A percentile compares a stretch with the other conserved stretches of the same genome.
These are phyloP conservation scores for Agelaius tricolor DNA, from an alignment of 2,113 vertebrate genomes.

Conservation along the genomic window DNA sequence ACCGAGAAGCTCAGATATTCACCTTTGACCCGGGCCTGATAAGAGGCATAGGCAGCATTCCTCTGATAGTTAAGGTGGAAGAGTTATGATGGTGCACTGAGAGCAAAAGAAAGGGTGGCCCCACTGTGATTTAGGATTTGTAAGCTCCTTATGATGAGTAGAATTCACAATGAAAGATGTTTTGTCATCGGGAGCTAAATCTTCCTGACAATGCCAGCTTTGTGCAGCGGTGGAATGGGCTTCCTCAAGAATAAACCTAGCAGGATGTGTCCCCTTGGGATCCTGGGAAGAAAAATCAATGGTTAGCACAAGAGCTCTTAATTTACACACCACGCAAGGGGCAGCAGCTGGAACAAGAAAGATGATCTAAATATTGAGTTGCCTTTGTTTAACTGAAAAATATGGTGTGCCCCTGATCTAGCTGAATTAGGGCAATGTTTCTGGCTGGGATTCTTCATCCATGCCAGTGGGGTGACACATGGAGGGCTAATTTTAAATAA, in stretches of 20 bases:
- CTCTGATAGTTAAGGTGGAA: conserved; percentile 55
- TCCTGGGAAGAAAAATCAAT: conserved; percentile 29
- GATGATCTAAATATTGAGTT: not conserved
- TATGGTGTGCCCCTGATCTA: not conserved
- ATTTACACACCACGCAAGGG: not conserved
- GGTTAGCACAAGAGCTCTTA: conserved; percentile 16
- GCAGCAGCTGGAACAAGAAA: not conserved
- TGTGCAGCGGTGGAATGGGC: not conserved
- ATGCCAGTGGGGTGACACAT: rapidly evolving
- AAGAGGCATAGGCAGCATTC: conserved; percentile 62
- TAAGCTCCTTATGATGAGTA: conserved; percentile 65
- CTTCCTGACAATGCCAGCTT: conserved; percentile 37
- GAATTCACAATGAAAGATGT: conserved; percentile 40
- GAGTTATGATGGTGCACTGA: conserved; percentile 25
- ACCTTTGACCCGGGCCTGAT: conserved; percentile 48
- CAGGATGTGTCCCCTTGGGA: conserved; percentile 13
- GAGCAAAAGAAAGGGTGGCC: conserved; percentile 25
- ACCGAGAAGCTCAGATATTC: conserved; percentile 35
- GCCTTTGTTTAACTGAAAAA: conserved; percentile 24
- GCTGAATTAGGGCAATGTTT: not conserved
- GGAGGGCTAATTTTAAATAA: not conserved
- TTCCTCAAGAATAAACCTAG: conserved; percentile 48
- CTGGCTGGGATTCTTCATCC: not conserved
- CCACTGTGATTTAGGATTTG: conserved; percentile 50
- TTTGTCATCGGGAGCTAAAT: conserved; percentile 32